Evolutionary conservation across 2,113 vertebrate genomes (phyloP), one percentile per base, ranked within the genome.

Genomic region (Apodemus sylvaticus): DNA sequence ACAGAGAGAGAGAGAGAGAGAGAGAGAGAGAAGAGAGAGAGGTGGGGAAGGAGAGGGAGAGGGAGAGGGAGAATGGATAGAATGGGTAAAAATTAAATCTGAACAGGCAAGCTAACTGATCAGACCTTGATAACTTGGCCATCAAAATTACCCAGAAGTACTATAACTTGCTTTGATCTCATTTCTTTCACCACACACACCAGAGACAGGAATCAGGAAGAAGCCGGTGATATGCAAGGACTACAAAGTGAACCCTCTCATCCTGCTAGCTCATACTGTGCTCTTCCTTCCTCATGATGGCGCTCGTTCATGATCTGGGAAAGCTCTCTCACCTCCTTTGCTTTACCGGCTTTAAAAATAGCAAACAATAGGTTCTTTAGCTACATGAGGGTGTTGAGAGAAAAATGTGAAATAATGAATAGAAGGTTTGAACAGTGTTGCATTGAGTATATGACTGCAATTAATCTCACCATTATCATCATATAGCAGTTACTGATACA

Each of bases 381-480:
- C 87, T 89, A 58, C 29, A 87, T 16, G 71, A 93, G 64, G 51
- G 10, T 24, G 66, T 71, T 79, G 93, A 71, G n/a, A 94, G 86
- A 89, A 95, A 97, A 93, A 89, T 45, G 34, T 74, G 42, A 96
- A 86, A 34, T 90, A 77, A 74, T 94, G 78, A 71, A 73, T 31
- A 94, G 48, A 91, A 83, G 86, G 60, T 64, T 90, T 96, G 78
- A 95, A 97, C 96, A 58, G 48, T 66, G 17, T 36, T 78, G 36
- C 2, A 0, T 26, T 87, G 66, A 90, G 45, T 2, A 76, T 12
- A 90, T 1, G 4, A 62, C 31, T 36, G 29, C 6, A 91, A 36
- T 94, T 95, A 74, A 91, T 96, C 39, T 90, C 74, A 34, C 73
- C 64, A 19, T 86, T 64, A 86, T 81, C 39, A 39, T 90, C 36